Conservation (phyloP, 2,113 vertebrate genomes). For the Muntiacus reevesi region DNA sequence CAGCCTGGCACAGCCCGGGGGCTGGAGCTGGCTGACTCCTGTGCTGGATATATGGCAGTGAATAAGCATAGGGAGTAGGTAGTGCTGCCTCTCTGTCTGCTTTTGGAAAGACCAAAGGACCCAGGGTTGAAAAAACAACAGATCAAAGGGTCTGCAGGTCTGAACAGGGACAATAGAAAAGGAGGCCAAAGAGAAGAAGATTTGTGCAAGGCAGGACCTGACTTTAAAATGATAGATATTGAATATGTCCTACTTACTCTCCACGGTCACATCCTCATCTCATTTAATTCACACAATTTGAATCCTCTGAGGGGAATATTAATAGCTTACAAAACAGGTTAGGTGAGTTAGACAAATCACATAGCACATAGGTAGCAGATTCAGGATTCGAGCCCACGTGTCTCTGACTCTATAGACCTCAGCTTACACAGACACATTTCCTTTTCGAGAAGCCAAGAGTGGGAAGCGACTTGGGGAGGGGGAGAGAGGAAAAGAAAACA, state of each 20-base stretch:
- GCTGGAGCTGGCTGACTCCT: not conserved
- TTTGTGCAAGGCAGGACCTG: not conserved
- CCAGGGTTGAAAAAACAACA: not conserved
- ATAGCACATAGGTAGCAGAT: not conserved
- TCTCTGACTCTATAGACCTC: not conserved
- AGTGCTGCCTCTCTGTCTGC: not conserved
- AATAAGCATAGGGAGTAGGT: not conserved
- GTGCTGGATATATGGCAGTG: not conserved
- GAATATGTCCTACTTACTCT: not conserved
- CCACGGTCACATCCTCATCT: rapidly evolving
- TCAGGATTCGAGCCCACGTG: not conserved
- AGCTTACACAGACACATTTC: not conserved
- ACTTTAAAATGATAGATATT: not conserved
- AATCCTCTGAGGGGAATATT: not conserved
- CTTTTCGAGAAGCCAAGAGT: not conserved
- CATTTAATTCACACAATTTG: not conserved
- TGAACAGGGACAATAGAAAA: not conserved
- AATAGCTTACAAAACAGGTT: not conserved
- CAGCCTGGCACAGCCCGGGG: not conserved
- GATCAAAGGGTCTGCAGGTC: slow-evolving; percentile 52
- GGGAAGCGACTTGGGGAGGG: too few species aligned
- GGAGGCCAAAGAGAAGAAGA: not conserved
- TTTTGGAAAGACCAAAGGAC: slow-evolving; percentile 34
- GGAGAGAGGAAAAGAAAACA: not conserved
- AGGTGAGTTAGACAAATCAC: not conserved